Evolutionary conservation across 2,797 vertebrate genomes (phyloP).

Genomic region (Anolis apletophallus): DNA sequence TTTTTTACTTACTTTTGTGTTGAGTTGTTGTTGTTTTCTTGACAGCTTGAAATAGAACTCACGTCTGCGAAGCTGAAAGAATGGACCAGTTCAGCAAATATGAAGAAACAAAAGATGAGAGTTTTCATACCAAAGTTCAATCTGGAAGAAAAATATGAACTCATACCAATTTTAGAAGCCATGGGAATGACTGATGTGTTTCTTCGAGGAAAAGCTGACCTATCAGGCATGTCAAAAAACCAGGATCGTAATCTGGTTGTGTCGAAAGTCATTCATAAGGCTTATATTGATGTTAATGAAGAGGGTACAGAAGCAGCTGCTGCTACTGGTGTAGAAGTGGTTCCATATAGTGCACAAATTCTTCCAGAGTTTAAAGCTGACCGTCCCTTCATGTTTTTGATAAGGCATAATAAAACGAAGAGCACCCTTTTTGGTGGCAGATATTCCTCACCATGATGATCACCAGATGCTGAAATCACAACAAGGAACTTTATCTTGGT

Average conservation of each 20-base stretch:
- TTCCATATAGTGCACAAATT: conserved; percentile 22
- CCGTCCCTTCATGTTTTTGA: conserved; percentile 76
- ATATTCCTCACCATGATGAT: conserved; percentile 67
- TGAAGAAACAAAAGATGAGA: not conserved
- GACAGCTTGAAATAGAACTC: not conserved
- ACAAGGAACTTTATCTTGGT: not conserved
- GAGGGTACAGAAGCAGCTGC: conserved; percentile 88
- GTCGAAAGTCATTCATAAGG: conserved; percentile 86
- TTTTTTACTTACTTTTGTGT: too few species aligned
- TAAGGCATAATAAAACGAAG: conserved; percentile 69
- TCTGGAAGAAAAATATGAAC: not conserved
- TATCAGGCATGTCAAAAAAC: not conserved
- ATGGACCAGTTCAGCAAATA: not conserved
- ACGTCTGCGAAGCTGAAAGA: not conserved
- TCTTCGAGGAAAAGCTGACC: not conserved
- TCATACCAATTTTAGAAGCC: not conserved
- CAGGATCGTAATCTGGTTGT: conserved; percentile 70
- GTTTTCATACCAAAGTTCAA: not conserved
- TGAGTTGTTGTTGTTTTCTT: too few species aligned
- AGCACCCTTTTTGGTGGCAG: conserved; percentile 73
- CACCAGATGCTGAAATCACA: not conserved
- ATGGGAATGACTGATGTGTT: not conserved
- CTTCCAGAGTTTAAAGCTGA: conserved; percentile 61
- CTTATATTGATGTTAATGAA: conserved; percentile 88
- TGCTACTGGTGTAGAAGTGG: conserved; percentile 69